Evolutionary conservation across 1,140 invertebrate species (phyloP), one percentile per base, ranked within the genome.

Genomic region (Drosophila takahashii): DNA sequence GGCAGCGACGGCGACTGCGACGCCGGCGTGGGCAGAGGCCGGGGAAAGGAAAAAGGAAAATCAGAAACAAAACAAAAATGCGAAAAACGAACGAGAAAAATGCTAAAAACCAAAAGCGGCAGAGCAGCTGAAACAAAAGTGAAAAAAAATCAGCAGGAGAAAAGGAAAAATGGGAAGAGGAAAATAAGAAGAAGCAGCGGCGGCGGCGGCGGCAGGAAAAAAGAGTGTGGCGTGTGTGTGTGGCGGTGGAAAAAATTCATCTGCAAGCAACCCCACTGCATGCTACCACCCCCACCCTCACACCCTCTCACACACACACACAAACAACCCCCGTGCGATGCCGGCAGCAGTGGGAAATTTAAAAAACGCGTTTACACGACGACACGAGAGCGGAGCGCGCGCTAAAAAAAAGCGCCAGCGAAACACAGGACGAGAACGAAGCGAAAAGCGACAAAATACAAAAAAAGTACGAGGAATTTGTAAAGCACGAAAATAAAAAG

Each of bases 31-130:
- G 39, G 45, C 56, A 18, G 56, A 52, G 50, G 26, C 65, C 15
- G 26, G 9, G 60, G 34, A 53, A 65, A 62, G 9, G 60, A 37
- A 53, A 71, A 62, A 39, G 66, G 59, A 89, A 77, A 79, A 83
- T 75, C 81, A 79, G 77, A 85, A 80, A 85, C 81, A 85, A 85
- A 85, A 86, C 81, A 86, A 81, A 86, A 83, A 85, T 80, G 62
- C 57, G 58, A 75, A 75, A 75, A 81, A 85, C 60, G 77, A 86
- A 80, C 72, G 64, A 85, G 64, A 85, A 85, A 85, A 85, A 85
- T 81, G 59, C 58, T 74, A 81, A 86, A 86, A 86, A 75, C 74
- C 71, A 83, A 83, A 86, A 83, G 65, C 85, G 75, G 70, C 60
- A 61, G 41, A 51, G 41, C 70, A 59, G 15, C 73, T 54, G 26